Evolutionary conservation across 2,888 invertebrate genomes (phyloP), one percentile per base, ranked within the genome.

Genomic region (Gnatocerus cornutus): DNA sequence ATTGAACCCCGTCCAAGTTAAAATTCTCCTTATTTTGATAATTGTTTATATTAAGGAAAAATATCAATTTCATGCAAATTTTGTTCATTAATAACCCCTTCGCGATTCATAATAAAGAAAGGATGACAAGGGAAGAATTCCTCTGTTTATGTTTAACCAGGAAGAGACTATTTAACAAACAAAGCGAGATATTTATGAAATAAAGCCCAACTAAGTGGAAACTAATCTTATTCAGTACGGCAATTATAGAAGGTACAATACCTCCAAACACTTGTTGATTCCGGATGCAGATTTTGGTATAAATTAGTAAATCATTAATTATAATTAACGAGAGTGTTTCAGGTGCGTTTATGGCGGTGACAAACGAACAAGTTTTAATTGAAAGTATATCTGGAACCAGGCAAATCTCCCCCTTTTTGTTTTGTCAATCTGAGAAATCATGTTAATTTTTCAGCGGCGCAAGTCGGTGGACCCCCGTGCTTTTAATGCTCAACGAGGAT

Each of bases 191-290:
- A 80, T 78, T 79, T 76, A 70, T 62, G 73, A 76, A 79, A 78
- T 76, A 79, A 74, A 74, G 74, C 75, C 70, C 75, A 78, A 76
- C 80, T 79, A 80, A 80, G 73, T 78, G 79, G 80, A 80, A 80
- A 80, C 77, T 80, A 80, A 80, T 80, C 79, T 79, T 79, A 80
- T 80, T 79, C 79, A 79, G 76, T 74, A 77, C 78, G 76, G 74
- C 79, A 79, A 78, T 80, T 79, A 80, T 76, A 76, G 76, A 78
- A 77, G 78, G 77, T 76, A 78, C 76, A 77, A 74, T 68, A 69
- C 68, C 39, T 41, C 66, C 61, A 70, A 76, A 73, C 78, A 80
- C 79, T 80, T 79, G 80, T 79, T 80, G 80, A 79, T 72, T 69
- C 62, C 67, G 43, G 43, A 46, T 55, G 16, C 39, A 55, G 21